phyloP scores from a whole-genome alignment of 2,113 vertebrate species.

The Osmerus eperlanus region DNA sequence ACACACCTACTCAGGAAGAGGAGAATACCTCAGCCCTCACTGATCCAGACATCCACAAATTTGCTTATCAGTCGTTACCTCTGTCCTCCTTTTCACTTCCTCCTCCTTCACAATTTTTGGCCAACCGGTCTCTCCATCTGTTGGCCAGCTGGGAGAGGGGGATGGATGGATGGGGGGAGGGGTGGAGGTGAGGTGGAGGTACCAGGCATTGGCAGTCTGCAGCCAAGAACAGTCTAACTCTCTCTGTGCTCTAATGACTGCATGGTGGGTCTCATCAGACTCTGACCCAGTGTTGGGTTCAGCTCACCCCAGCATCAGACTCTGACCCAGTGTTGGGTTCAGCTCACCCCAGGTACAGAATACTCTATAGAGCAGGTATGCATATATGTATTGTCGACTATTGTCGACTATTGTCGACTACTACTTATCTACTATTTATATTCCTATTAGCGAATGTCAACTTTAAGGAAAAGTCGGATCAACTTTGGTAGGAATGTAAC shows the following conservation, averaged over 20 bases:
- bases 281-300: conserved; percentile 42
- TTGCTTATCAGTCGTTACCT: conserved; percentile 55
- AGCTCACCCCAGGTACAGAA: conserved; percentile 16
- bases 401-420: too few relatives aligned
- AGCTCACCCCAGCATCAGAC: conserved; percentile 41
- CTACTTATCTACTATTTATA: too few relatives aligned
- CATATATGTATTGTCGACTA: too few relatives aligned
- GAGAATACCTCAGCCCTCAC: conserved; percentile 13
- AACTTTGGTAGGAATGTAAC: too few relatives aligned
- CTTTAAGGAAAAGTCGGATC: too few relatives aligned
- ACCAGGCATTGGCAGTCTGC: conserved; percentile 40
- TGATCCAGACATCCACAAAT: conserved; percentile 37
- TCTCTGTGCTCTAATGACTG: conserved; percentile 53
- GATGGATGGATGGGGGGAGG: conserved; percentile 3
- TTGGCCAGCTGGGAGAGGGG: conserved; percentile 62
- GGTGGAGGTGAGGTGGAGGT: conserved; percentile 10
- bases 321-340: conserved; percentile 42
- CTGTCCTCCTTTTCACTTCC: conserved; percentile 17
- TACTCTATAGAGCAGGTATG: too few relatives aligned
- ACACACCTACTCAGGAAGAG: conserved; percentile 12
- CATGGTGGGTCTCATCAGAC: conserved; percentile 50
- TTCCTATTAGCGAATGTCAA: too few relatives aligned
- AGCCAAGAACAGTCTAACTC: conserved; percentile 47
- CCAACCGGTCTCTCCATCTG: conserved; percentile 69
- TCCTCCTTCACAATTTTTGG: conserved; percentile 47